Evolutionary conservation across 2,113 vertebrate species (phyloP).

Genomic region (Pachyramphus minor): DNA sequence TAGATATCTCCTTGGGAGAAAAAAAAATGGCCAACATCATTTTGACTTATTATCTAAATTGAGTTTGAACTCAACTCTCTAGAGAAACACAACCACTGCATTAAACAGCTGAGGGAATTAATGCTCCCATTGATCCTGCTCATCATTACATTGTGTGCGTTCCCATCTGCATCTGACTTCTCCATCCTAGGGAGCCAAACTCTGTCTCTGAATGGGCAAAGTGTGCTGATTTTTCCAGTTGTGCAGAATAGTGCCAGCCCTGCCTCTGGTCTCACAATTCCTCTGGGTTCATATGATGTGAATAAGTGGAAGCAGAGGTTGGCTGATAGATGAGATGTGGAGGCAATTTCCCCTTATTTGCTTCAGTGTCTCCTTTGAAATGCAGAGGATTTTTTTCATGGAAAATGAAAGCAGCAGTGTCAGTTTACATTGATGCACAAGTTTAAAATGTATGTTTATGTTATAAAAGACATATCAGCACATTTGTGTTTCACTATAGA

Average conservation of each 20-base stretch:
- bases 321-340: fast-evolving
- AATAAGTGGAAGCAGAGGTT: neutral
- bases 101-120: slow-evolving; percentile 51
- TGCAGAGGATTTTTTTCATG: no score
- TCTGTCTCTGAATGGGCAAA: neutral
- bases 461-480: neutral
- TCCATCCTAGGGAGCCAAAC: neutral
- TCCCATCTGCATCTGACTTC: neutral
- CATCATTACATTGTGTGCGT: neutral
- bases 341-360: neutral
- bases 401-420: neutral
- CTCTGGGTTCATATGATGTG: neutral
- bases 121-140: slow-evolving; percentile 4
- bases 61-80: slow-evolving; percentile 36
- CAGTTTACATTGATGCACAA: neutral
- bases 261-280: neutral
- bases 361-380: neutral
- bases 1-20: neutral
- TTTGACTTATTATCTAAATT: slow-evolving; percentile 48
- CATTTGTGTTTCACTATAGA: neutral
- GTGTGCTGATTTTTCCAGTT: neutral
- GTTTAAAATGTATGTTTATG: neutral
- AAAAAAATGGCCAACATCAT: neutral
- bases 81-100: slow-evolving; percentile 32
- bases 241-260: neutral